Evolutionary conservation across 2,113 vertebrate genomes (phyloP).

Genomic region (Colossoma macropomum): DNA sequence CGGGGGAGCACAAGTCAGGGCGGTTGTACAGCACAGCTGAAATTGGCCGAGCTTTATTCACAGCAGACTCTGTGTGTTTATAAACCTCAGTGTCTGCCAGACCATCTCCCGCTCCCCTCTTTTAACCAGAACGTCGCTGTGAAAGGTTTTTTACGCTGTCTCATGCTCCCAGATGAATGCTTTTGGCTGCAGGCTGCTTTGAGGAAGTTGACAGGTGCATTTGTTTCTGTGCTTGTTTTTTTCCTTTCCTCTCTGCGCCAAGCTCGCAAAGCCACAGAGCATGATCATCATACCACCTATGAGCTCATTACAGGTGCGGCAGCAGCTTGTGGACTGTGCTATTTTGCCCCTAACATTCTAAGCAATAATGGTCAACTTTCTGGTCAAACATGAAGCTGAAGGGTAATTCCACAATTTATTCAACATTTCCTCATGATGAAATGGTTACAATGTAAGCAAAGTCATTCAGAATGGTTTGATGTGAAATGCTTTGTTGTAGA

Average conservation of each 20-base stretch:
- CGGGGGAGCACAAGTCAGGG: neutral
- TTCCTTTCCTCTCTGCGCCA: neutral
- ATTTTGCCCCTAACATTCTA: neutral
- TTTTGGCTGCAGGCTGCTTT: slow-evolving; percentile 8
- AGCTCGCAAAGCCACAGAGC: neutral
- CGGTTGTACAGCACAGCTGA: neutral
- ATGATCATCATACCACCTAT: neutral
- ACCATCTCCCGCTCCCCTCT: neutral
- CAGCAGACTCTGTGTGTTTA: slow-evolving; percentile 18
- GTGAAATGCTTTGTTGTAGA: too few relatives aligned
- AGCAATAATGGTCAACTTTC: neutral
- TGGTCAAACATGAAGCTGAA: neutral
- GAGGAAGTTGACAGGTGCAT: slow-evolving; percentile 28
- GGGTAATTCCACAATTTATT: too few relatives aligned
- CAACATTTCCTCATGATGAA: too few relatives aligned
- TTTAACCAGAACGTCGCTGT: neutral
- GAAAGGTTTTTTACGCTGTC: neutral
- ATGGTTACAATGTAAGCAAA: too few relatives aligned
- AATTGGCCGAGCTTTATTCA: slow-evolving; percentile 14
- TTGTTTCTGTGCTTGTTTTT: neutral
- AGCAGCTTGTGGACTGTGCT: neutral
- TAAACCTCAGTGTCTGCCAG: neutral
- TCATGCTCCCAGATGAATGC: slow-evolving; percentile 8
- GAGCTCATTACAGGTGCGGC: neutral
- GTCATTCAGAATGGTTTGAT: too few relatives aligned